A percentile compares a stretch with the other conserved stretches of the same genome.
Conservation (phyloP, 2,113 vertebrate genomes). For the Gopherus flavomarginatus region DNA sequence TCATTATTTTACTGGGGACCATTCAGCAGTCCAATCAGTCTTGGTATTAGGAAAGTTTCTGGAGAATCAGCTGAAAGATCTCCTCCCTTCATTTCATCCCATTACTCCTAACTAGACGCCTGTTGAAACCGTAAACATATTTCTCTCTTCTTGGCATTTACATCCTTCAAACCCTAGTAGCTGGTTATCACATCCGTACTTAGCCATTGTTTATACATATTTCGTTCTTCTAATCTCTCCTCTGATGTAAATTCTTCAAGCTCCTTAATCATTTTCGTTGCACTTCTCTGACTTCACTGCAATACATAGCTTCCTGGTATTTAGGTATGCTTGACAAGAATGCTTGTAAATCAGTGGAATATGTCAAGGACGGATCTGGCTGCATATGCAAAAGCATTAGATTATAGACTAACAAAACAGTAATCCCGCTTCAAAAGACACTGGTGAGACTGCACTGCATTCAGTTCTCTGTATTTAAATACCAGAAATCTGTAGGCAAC, state of each 20-base stretch:
- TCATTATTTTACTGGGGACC: neutral
- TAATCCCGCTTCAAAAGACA: neutral
- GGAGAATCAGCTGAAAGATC: neutral
- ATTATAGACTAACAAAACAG: neutral
- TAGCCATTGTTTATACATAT: conserved; percentile 5
- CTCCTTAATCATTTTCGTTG: conserved; percentile 47
- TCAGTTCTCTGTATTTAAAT: neutral
- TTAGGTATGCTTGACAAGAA: conserved; percentile 21
- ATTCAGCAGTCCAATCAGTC: neutral
- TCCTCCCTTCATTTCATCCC: neutral
- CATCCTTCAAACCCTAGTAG: neutral
- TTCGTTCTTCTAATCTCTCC: conserved; percentile 62
- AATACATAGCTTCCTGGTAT: conserved; percentile 41
- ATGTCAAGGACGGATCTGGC: conserved; percentile 37
- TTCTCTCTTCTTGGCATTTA: neutral
- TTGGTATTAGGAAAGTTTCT: neutral
- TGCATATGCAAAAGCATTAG: neutral
- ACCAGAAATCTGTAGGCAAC: neutral
- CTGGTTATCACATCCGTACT: conserved; percentile 23
- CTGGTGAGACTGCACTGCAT: neutral
- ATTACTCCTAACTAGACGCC: neutral
- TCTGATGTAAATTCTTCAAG: conserved; percentile 1
- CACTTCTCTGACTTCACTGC: neutral
- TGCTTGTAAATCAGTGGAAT: conserved; percentile 31
- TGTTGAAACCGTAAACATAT: neutral